A percentile compares a stretch with the other conserved stretches of the same genome.
phyloP scores from a whole-genome alignment of 2,113 vertebrate genomes.

The Speoplatyrhinus poulsoni region DNA sequence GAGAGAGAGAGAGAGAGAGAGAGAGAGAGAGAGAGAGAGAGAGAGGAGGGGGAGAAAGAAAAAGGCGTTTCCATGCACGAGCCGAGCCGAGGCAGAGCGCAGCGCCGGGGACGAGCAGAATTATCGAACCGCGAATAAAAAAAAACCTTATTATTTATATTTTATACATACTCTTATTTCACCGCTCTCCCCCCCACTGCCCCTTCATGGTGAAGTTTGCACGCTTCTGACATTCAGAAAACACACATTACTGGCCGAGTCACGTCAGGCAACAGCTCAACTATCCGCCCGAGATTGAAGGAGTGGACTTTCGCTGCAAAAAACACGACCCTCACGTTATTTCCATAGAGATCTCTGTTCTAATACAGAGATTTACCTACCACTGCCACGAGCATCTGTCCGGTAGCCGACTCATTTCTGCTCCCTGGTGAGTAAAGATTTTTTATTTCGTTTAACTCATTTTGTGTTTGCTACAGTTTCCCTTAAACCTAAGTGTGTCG shows the following conservation, averaged over 20 bases:
- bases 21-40: slow-evolving; percentile 39
- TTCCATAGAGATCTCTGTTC: not conserved
- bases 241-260: slow-evolving; percentile 7
- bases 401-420: slow-evolving; percentile 48
- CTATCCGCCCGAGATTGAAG: not conserved
- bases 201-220: slow-evolving; percentile 23
- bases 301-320: slow-evolving; percentile 38
- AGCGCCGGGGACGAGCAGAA: slow-evolving; percentile 5
- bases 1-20: slow-evolving; percentile 40
- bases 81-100: slow-evolving; percentile 40
- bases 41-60: slow-evolving; percentile 17
- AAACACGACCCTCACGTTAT: slow-evolving; percentile 2
- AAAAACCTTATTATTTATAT: not conserved
- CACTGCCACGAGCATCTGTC: slow-evolving; percentile 32
- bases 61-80: slow-evolving; percentile 75
- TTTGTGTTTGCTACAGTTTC: not conserved
- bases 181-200: slow-evolving; percentile 21
- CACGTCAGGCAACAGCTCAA: not conserved
- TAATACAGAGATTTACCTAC: slow-evolving; percentile 29
- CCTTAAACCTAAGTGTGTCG: not conserved
- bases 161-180: not conserved
- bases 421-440: slow-evolving; percentile 50
- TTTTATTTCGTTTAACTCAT: not conserved
- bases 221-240: not conserved
- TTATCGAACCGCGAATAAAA: slow-evolving; percentile 9